Conservation (phyloP, 2,888 invertebrate species). For the Tachystola acroxantha region DNA sequence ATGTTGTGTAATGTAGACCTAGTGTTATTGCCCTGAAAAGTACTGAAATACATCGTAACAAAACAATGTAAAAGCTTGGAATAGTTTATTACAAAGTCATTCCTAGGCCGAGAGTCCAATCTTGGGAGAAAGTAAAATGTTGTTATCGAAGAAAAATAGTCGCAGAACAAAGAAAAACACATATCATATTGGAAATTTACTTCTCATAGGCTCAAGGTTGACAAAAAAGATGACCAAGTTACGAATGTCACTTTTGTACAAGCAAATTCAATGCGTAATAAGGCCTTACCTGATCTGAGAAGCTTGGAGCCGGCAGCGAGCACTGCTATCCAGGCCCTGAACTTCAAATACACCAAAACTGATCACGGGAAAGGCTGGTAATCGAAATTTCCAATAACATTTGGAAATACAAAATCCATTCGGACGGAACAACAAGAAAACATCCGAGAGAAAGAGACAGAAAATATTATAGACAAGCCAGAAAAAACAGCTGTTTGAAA, state of each 20-base stretch:
- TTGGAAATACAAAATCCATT: slow-evolving; percentile 49
- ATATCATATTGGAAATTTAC: slow-evolving; percentile 33
- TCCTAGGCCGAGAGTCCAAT: no score
- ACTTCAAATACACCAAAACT: slow-evolving; percentile 34
- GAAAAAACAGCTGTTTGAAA: slow-evolving; percentile 52
- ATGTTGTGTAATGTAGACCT: no score
- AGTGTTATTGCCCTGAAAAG: no score
- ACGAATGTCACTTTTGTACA: slow-evolving; percentile 46
- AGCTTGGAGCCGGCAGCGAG: slow-evolving; percentile 21
- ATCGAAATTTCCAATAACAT: slow-evolving; percentile 49
- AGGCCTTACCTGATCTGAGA: slow-evolving; percentile 47
- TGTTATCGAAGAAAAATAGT: no score
- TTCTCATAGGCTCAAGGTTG: slow-evolving; percentile 63
- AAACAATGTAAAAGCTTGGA: no score
- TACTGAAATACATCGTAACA: no score
- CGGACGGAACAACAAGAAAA: slow-evolving; percentile 58
- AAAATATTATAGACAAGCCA: slow-evolving; percentile 30
- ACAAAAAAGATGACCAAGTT: slow-evolving; percentile 49
- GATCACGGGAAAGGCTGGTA: slow-evolving; percentile 43
- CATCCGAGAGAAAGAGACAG: slow-evolving; percentile 34
- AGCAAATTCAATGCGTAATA: slow-evolving; percentile 56
- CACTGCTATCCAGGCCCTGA: slow-evolving; percentile 43
- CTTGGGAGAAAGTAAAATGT: no score
- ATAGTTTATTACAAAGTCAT: no score
- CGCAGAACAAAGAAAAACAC: slow-evolving; percentile 48